Conservation (phyloP, 2,113 vertebrate species). For the Phalacrocorax pelagicus region DNA sequence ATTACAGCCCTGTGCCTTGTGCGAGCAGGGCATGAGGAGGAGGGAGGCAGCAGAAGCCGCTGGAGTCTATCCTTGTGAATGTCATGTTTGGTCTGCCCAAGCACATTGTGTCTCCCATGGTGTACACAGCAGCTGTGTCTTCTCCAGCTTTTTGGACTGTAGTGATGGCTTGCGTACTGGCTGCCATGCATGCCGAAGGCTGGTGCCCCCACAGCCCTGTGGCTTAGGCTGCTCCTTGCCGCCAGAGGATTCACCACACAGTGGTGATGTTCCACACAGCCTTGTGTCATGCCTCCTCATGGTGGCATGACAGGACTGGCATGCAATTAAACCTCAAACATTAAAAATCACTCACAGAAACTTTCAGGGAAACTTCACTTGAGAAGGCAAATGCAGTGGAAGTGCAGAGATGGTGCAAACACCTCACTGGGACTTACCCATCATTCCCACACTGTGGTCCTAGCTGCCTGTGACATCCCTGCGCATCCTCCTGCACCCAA, state of each 20-base stretch:
- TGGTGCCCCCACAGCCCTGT: background rate
- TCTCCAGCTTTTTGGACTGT: background rate
- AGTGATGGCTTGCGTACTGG: background rate
- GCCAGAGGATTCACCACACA: background rate
- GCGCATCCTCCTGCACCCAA: background rate
- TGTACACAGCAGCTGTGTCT: background rate
- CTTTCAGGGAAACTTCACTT: background rate
- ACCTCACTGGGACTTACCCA: background rate
- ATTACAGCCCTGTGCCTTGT: background rate
- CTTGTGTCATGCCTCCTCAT: background rate
- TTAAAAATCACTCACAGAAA: background rate
- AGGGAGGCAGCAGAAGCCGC: background rate
- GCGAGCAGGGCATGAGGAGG: background rate
- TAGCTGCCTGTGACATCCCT: background rate
- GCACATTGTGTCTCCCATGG: background rate
- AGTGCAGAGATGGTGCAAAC: background rate
- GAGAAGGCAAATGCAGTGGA: background rate
- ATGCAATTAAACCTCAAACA: background rate
- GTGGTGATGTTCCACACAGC: background rate
- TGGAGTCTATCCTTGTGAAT: background rate
- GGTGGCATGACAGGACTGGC: background rate
- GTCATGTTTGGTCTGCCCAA: background rate
- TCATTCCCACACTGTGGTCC: background rate
- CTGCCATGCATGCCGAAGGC: background rate
- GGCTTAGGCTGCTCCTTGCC: background rate